A percentile compares a stretch with the other conserved stretches of the same genome.
Conservation (phyloP, 2,113 vertebrate genomes). For the Rhynchomys soricoides region DNA sequence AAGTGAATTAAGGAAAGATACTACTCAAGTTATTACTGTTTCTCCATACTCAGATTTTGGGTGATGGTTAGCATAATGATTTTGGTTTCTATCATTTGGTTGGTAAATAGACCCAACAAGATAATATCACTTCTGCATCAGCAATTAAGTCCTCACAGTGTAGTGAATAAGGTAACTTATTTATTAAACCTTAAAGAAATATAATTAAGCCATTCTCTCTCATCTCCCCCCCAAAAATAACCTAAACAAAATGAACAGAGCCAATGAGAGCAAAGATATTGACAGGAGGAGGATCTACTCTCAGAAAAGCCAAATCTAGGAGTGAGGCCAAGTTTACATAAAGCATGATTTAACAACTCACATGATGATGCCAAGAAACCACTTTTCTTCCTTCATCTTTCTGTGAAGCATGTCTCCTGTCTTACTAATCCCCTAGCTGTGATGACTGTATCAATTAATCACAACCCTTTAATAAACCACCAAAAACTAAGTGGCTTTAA, state of each 20-base stretch:
- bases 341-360: not conserved
- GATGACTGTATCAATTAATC: not conserved
- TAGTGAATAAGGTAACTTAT: not conserved
- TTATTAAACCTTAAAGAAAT: conserved; percentile 25
- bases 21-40: not conserved
- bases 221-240: too few relatives aligned
- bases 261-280: not conserved
- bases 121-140: not conserved
- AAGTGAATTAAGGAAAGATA: conserved; percentile 11
- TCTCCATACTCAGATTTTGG: not conserved
- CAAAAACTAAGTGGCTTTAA: conserved; percentile 10
- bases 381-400: not conserved
- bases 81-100: not conserved
- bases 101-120: not conserved
- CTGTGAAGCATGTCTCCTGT: not conserved
- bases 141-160: not conserved
- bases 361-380: not conserved
- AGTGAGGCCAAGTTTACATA: not conserved
- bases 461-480: conserved; percentile 6
- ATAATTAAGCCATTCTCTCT: not conserved
- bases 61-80: not conserved
- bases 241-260: not conserved
- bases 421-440: not conserved
- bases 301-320: not conserved
- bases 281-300: fast-evolving